Conservation (phyloP, 2,113 vertebrate species). For the Phylloscopus whistleri region DNA sequence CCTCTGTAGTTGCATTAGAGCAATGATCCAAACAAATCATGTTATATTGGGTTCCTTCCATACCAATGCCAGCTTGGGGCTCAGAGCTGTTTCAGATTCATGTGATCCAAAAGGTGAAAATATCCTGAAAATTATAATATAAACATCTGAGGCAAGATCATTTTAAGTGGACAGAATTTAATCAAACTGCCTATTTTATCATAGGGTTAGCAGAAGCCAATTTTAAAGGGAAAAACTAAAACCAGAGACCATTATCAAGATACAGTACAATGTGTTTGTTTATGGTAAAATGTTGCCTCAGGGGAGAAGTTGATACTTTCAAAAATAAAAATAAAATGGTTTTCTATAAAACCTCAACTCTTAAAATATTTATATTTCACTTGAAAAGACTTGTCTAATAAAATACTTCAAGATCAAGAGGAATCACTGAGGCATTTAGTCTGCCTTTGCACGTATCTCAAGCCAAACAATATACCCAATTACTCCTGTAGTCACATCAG, state of each 20-base stretch:
- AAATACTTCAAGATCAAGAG: conserved; percentile 34
- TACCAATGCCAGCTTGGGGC: neutral
- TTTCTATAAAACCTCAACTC: neutral
- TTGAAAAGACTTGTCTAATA: conserved; percentile 33
- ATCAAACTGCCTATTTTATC: neutral
- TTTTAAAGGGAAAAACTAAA: neutral
- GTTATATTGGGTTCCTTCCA: neutral
- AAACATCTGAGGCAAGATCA: neutral
- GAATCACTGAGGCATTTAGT: conserved; percentile 20
- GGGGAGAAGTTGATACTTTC: neutral
- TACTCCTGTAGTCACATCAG: neutral
- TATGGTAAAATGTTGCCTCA: neutral
- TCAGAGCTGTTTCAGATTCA: neutral
- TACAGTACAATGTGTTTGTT: neutral
- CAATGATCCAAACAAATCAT: neutral
- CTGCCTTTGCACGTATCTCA: neutral
- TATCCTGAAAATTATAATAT: neutral
- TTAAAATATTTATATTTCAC: conserved; percentile 33
- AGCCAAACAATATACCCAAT: neutral
- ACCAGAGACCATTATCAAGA: neutral
- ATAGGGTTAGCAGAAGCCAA: neutral
- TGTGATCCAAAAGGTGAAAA: neutral
- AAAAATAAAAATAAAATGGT: conserved; percentile 7
- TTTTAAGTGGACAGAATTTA: neutral
- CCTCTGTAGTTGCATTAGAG: neutral